Percentiles rank a stretch among this genome's conserved stretches.
Conservation (phyloP, 1,140 invertebrate species). For the Heliconius congener region DNA sequence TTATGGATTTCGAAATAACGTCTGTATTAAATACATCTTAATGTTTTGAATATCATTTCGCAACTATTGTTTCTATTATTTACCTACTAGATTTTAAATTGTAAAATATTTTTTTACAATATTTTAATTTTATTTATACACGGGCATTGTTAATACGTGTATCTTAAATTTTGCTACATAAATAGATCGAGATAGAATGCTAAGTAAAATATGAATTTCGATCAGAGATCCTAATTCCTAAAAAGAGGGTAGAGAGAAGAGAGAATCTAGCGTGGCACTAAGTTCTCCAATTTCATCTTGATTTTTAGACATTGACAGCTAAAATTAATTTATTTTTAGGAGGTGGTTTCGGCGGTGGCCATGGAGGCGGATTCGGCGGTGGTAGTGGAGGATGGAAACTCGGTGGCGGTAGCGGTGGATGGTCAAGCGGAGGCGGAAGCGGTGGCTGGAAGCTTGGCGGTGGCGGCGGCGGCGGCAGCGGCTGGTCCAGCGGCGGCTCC, state of each 20-base stretch:
- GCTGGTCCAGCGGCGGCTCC: constrained; percentile 39
- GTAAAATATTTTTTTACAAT: not conserved
- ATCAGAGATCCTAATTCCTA: not conserved
- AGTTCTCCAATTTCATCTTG: too few relatives aligned
- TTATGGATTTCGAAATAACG: constrained; percentile 48
- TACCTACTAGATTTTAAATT: not conserved
- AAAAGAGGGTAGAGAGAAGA: too few relatives aligned
- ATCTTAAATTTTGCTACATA: not conserved
- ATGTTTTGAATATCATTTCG: not conserved
- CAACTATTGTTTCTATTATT: not conserved
- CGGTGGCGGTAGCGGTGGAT: constrained; percentile 44
- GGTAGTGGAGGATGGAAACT: constrained; percentile 44
- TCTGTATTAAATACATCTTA: constrained; percentile 5
- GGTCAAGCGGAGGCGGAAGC: constrained; percentile 43
- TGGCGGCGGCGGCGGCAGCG: constrained; percentile 34
- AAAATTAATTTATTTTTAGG: not conserved
- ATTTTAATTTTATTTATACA: too few relatives aligned
- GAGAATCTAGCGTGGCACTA: too few relatives aligned
- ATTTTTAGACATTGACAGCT: too few relatives aligned
- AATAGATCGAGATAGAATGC: not conserved
- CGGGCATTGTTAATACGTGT: not conserved
- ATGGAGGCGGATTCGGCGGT: constrained; percentile 41
- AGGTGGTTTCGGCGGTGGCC: constrained; percentile 37
- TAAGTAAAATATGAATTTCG: not conserved
- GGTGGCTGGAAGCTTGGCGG: constrained; percentile 47